These are phyloP conservation scores for Rhyacophila brunnea DNA, from an alignment of 1,140 invertebrate genomes.

Conservation along the genomic window DNA sequence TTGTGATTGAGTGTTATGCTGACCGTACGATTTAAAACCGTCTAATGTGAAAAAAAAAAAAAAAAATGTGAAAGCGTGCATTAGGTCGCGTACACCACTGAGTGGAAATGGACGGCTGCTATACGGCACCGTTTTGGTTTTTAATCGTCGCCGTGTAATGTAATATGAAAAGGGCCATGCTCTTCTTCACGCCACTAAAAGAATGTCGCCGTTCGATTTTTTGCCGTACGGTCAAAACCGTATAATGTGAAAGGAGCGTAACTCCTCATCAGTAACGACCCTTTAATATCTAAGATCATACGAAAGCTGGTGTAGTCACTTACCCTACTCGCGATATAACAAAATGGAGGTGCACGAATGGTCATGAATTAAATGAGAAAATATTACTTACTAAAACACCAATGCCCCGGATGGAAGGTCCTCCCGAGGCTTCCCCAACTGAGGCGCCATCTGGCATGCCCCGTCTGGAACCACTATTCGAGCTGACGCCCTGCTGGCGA, in stretches of 20 bases:
- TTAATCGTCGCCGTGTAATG: too few species aligned
- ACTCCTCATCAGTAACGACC: neutral
- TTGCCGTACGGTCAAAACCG: too few species aligned
- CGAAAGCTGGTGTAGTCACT: neutral
- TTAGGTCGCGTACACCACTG: neutral
- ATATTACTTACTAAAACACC: conserved; percentile 10
- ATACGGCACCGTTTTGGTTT: too few species aligned
- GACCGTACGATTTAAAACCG: too few species aligned
- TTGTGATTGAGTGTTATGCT: too few species aligned
- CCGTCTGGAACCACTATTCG: neutral
- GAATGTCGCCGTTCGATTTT: too few species aligned
- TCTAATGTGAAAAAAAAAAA: too few species aligned
- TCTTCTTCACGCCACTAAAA: too few species aligned
- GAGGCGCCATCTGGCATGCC: neutral
- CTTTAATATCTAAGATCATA: neutral
- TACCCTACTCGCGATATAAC: neutral
- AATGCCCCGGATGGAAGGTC: neutral
- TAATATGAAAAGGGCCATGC: too few species aligned
- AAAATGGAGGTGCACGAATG: neutral
- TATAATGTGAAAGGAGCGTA: too few species aligned
- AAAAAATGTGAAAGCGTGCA: too few species aligned
- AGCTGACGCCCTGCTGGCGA: neutral
- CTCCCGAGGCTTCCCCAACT: neutral
- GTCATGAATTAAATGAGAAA: neutral
- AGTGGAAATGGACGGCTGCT: neutral